Percentiles rank a stretch among this genome's conserved stretches.
Evolutionary conservation across 35 echinoderm and acorn worm genomes (phyloP).

Genomic region (Anneissia japonica): DNA sequence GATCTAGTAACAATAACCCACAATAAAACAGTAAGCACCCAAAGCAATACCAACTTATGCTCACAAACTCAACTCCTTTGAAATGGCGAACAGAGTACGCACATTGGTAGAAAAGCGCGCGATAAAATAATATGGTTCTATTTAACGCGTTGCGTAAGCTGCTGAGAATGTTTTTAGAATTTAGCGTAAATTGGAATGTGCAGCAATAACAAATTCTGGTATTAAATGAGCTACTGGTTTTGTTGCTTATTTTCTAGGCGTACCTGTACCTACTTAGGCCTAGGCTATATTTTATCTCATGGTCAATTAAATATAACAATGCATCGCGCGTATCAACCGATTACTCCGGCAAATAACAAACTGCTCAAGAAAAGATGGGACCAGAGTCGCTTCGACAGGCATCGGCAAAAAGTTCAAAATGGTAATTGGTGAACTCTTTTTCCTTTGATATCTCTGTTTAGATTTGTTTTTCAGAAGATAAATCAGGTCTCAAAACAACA

Average conservation of each 20-base stretch:
- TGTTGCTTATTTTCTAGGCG: not conserved
- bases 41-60: no score
- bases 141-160: no score
- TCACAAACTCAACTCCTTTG: no score
- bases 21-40: no score
- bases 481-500: no score
- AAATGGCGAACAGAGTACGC: no score
- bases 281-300: not conserved
- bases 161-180: no score
- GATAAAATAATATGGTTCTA: no score
- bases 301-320: constrained; percentile 1
- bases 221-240: not conserved
- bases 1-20: no score
- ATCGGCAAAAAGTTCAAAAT: constrained; percentile 88
- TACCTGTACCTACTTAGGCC: not conserved
- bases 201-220: not conserved
- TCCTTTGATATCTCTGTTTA: not conserved
- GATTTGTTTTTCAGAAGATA: no score
- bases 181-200: not conserved
- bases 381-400: constrained; percentile 74
- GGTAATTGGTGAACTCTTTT: constrained; percentile 31
- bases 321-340: constrained; percentile 98
- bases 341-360: constrained; percentile 97
- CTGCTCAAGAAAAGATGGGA: constrained; percentile 92
- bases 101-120: no score